Evolutionary conservation across 2,113 vertebrate species (phyloP).

Genomic region (Clarias gariepinus): DNA sequence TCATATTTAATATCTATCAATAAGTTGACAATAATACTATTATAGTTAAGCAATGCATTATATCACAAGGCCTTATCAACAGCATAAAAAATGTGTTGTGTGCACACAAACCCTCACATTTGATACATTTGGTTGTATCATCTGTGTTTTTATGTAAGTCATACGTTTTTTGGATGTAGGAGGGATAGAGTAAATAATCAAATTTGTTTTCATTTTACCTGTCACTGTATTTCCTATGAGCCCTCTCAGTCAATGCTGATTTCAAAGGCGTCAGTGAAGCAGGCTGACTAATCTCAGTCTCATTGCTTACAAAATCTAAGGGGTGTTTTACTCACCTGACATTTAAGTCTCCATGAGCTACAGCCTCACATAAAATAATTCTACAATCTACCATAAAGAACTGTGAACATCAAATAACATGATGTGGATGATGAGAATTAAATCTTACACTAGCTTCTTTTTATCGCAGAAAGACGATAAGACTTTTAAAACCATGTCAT

Average conservation of each 20-base stretch:
- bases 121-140: neutral
- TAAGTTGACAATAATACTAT: neutral
- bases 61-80: neutral
- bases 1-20: neutral
- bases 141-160: neutral
- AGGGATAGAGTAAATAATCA: neutral
- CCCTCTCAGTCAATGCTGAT: neutral
- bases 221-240: neutral
- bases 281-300: neutral
- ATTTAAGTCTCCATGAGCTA: neutral
- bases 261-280: neutral
- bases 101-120: no score
- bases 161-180: neutral
- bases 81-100: neutral
- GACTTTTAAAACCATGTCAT: neutral
- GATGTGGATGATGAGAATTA: neutral
- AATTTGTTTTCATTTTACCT: neutral
- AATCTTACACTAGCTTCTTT: neutral
- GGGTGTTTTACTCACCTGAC: neutral
- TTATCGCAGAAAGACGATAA: neutral
- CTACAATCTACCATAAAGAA: neutral
- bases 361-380: neutral
- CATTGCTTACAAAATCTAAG: neutral
- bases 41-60: neutral
- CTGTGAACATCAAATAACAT: neutral